Percentiles rank a stretch among this genome's conserved stretches.
These are phyloP conservation scores for Manis pentadactyla DNA, from an alignment of 2,797 vertebrate genomes.

Conservation along the genomic window DNA sequence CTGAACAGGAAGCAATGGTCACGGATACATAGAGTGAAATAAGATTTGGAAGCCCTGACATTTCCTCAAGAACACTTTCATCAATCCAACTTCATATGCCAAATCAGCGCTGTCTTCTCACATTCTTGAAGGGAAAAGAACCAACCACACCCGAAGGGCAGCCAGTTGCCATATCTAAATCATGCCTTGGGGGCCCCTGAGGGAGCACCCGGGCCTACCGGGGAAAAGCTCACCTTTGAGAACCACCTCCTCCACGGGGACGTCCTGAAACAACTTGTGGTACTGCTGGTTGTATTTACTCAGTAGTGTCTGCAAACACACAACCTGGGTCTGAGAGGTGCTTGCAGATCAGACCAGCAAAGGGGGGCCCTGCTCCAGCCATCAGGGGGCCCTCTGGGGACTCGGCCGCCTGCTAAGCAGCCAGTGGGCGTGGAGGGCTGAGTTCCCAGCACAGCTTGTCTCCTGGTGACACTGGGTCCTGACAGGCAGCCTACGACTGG, in stretches of 20 bases:
- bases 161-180: background rate
- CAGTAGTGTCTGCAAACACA: slow-evolving; percentile 91
- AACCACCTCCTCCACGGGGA: slow-evolving; percentile 95
- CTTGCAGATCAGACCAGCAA: background rate
- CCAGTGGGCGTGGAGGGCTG: background rate
- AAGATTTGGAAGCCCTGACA: background rate
- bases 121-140: background rate
- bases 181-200: background rate
- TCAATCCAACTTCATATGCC: background rate
- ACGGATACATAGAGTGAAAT: background rate
- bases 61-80: slow-evolving; percentile 39
- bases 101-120: slow-evolving; percentile 3
- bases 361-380: background rate
- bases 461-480: background rate
- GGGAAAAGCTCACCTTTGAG: slow-evolving; percentile 92
- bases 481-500: background rate
- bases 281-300: slow-evolving; percentile 98
- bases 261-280: slow-evolving; percentile 97
- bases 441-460: background rate
- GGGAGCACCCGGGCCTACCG: background rate
- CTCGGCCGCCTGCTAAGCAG: background rate
- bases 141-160: background rate
- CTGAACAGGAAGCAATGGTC: background rate
- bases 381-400: background rate
- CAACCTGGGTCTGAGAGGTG: slow-evolving; percentile 3